Evolutionary conservation across 2,113 vertebrate genomes (phyloP), one percentile per base, ranked within the genome.

Genomic region (Engraulis encrasicolus): DNA sequence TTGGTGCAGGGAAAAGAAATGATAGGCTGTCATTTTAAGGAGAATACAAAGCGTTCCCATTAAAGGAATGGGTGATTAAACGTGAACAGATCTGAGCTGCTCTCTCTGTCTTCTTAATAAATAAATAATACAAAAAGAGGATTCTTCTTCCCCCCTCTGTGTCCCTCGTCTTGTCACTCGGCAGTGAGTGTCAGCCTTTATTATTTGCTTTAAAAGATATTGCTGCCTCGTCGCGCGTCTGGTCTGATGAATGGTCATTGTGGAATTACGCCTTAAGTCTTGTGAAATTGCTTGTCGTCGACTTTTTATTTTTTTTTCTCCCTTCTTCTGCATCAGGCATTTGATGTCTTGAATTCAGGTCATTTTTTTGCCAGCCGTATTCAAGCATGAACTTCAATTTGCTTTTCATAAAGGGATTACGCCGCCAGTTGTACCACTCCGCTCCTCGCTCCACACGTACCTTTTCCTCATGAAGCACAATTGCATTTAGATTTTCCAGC

Each of bases 351-450:
- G 82, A 88, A 89, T 89, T 87, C 85, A 71, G 82, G 82, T 74
- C 87, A 84, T 83, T 86, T 91, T n/a, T 91, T 88, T 89, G 85
- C 79, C 50, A 90, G 81, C 81, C 77, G 86, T 89, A 85, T 87
- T 90, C 87, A 89, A 85, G 86, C 89, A 89, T 90, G 88, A 90
- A 89, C 87, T 89, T 85, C 88, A 90, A 91, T 90, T 90, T 89
- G 82, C 84, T 88, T 87, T 91, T 85, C 86, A 86, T 88, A 89
- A 89, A 89, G 87, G 86, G 87, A 91, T 91, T 88, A 88, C 49
- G 85, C 86, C 50, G 78, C 37, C 38, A 78, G 83, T 86, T 79
- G 81, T 84, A 82, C 88, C 80, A 82, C 77, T 52, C 20, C 81
- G 78, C 45, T 81, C 66, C 81, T 23, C 31, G 78, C n/a, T n/a